Evolutionary conservation across 2,113 vertebrate species (phyloP).

Genomic region (Myiozetetes cayanensis): DNA sequence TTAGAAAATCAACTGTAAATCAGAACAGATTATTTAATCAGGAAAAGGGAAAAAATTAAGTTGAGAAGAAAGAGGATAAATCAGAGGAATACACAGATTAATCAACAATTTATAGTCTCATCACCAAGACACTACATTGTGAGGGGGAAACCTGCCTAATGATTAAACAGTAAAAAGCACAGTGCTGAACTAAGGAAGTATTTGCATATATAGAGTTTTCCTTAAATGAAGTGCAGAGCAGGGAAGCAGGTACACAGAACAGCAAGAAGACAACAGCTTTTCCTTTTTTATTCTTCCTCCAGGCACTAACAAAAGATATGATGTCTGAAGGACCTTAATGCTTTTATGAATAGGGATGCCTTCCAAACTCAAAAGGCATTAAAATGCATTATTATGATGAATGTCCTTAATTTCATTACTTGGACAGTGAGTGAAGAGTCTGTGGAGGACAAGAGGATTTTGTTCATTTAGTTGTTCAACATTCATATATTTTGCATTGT

Average conservation of each 20-base stretch:
- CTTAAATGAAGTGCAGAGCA: background rate
- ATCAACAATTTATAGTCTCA: background rate
- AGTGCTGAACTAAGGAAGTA: background rate
- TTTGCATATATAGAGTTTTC: background rate
- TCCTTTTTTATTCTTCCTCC: background rate
- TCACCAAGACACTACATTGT: background rate
- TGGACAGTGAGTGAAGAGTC: background rate
- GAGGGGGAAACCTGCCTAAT: background rate
- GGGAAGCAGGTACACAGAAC: background rate
- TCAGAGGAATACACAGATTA: background rate
- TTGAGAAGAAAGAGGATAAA: slow-evolving; percentile 12
- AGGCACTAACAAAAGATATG: background rate
- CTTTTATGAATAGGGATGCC: background rate
- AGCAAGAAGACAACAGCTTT: background rate
- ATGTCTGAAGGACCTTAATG: background rate
- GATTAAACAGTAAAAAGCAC: background rate
- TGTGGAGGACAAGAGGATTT: background rate
- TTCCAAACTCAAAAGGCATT: background rate
- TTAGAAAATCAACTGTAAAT: slow-evolving; percentile 19
- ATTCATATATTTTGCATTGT: background rate
- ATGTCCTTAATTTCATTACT: background rate
- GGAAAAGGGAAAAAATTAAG: background rate
- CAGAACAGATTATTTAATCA: slow-evolving; percentile 17
- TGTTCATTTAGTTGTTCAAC: background rate
- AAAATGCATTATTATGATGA: background rate